Percentiles rank a stretch among this genome's conserved stretches.
These are phyloP conservation scores for Oncorhynchus keta DNA, from an alignment of 2,113 vertebrate species.

Conservation along the genomic window DNA sequence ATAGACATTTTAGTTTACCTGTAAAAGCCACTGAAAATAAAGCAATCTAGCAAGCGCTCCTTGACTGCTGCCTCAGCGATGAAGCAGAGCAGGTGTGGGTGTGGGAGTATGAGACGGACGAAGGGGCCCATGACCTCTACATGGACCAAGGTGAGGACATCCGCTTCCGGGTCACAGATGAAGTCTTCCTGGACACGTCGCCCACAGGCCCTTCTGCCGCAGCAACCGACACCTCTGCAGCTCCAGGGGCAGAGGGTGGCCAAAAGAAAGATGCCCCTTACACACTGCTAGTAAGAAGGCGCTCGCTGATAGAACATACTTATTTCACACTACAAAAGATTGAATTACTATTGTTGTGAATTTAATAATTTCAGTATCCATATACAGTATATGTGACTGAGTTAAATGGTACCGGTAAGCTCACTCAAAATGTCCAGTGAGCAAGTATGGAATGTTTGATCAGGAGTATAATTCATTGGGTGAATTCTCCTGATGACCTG, in stretches of 20 bases:
- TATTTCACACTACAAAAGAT: background rate
- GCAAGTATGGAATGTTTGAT: too few species aligned
- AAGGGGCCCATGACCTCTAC: slow-evolving; percentile 96
- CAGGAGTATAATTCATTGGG: too few species aligned
- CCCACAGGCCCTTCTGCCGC: slow-evolving; percentile 85
- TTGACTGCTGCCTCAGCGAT: slow-evolving; percentile 81
- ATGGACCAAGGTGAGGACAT: slow-evolving; percentile 97
- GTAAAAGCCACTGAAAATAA: too few species aligned
- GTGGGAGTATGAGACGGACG: slow-evolving; percentile 98
- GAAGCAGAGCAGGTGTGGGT: slow-evolving; percentile 97
- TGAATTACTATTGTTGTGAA: too few species aligned
- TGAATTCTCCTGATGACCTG: too few species aligned
- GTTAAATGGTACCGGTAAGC: too few species aligned
- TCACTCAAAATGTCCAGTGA: too few species aligned
- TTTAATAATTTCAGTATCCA: too few species aligned
- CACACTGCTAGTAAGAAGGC: slow-evolving; percentile 83
- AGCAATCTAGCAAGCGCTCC: slow-evolving; percentile 32
- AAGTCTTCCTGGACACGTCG: slow-evolving; percentile 92
- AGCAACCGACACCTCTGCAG: slow-evolving; percentile 51
- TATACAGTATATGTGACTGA: background rate
- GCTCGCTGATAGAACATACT: background rate
- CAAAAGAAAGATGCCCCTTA: slow-evolving; percentile 93
- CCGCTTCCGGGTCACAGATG: slow-evolving; percentile 90
- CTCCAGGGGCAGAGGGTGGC: slow-evolving; percentile 30
- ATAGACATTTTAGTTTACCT: too few species aligned